Conservation (phyloP, 2,797 vertebrate genomes). For the Rhinoraja longicauda region DNA sequence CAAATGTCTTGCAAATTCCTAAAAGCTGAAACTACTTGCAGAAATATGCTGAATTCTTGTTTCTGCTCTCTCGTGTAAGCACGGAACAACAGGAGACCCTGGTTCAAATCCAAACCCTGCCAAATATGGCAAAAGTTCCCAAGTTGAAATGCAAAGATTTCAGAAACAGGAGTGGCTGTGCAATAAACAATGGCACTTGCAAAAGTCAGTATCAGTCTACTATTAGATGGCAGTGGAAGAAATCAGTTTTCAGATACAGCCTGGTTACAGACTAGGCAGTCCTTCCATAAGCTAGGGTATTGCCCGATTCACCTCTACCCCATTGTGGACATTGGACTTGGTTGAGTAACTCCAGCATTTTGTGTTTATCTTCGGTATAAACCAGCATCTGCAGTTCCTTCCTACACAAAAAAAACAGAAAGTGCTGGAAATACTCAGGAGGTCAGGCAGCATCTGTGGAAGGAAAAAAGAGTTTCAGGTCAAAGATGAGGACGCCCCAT, state of each 20-base stretch:
- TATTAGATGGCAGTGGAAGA: not conserved
- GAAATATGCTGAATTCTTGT: constrained; percentile 27
- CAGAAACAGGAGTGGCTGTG: not conserved
- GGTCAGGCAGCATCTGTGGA: too few relatives aligned
- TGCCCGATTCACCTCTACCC: too few relatives aligned
- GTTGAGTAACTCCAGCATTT: too few relatives aligned
- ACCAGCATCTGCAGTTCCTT: too few relatives aligned
- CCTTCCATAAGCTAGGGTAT: too few relatives aligned
- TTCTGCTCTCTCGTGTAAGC: constrained; percentile 34
- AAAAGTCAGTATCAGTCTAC: not conserved
- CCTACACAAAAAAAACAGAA: not conserved
- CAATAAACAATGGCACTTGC: not conserved
- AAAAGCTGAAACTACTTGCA: not conserved
- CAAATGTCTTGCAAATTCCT: constrained; percentile 11
- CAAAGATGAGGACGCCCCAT: too few relatives aligned
- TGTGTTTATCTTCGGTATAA: too few relatives aligned
- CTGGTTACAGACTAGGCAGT: too few relatives aligned
- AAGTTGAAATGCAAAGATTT: not conserved
- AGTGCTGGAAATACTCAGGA: not conserved
- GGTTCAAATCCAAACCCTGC: not conserved
- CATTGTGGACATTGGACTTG: too few relatives aligned
- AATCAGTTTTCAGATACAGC: too few relatives aligned
- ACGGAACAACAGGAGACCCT: not conserved
- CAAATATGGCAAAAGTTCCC: not conserved
- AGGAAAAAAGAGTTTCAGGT: too few relatives aligned